These are phyloP conservation scores for Hypena proboscidalis DNA, from an alignment of 2,888 invertebrate genomes.

Conservation along the genomic window DNA sequence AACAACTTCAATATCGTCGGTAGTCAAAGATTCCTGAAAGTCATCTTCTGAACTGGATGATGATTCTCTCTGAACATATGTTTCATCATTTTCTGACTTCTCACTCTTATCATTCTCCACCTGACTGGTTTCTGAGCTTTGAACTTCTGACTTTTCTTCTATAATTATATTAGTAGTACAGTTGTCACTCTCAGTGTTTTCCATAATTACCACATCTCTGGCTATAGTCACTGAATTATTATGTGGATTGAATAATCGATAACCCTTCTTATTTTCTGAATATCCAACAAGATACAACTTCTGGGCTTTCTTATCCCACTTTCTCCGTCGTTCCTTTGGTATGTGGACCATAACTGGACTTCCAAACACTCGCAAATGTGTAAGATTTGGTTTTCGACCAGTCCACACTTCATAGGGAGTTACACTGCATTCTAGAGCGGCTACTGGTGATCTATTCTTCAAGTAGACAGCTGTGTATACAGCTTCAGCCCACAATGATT, in stretches of 20 bases:
- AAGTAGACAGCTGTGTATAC: too few species aligned
- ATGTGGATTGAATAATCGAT: too few species aligned
- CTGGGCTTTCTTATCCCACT: constrained; percentile 12
- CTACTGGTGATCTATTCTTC: constrained; percentile 1
- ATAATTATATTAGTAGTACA: background rate
- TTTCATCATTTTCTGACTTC: background rate
- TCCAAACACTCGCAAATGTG: constrained; percentile 1
- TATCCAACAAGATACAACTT: too few species aligned
- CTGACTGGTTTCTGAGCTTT: background rate
- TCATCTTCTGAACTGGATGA: background rate
- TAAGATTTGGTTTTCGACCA: background rate
- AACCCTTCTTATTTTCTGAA: too few species aligned
- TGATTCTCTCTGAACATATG: constrained; percentile 5
- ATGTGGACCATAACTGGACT: constrained; percentile 8
- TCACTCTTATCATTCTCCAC: background rate
- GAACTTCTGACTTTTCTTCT: background rate
- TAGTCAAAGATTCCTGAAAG: background rate
- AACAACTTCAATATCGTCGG: background rate
- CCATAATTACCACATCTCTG: constrained; percentile 7
- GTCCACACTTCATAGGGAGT: constrained; percentile 9
- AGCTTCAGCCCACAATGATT: too few species aligned
- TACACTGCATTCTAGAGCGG: background rate
- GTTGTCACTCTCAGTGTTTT: constrained; percentile 2
- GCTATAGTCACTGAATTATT: too few species aligned
- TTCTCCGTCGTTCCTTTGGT: constrained; percentile 3